These are phyloP conservation scores for Romanogobio albipinnatus DNA, from an alignment of 2,113 vertebrate genomes.

Conservation along the genomic window DNA sequence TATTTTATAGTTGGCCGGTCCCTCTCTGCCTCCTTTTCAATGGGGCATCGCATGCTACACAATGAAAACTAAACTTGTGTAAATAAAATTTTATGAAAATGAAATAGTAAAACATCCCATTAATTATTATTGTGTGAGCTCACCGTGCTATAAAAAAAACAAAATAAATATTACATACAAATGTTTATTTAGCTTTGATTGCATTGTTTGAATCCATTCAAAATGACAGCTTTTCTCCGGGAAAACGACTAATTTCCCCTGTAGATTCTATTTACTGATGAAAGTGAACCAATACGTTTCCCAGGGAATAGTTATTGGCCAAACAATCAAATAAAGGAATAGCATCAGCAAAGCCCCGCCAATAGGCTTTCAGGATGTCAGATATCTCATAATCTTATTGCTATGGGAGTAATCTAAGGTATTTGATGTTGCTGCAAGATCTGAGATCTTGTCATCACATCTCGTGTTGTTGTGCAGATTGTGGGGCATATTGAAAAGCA, in stretches of 20 bases:
- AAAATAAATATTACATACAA: background rate
- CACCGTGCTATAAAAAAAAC: background rate
- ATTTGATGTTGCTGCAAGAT: slow-evolving; percentile 30
- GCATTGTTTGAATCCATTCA: background rate
- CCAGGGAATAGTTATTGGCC: slow-evolving; percentile 38
- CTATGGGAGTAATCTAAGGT: slow-evolving; percentile 40
- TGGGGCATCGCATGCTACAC: background rate
- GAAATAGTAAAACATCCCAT: background rate
- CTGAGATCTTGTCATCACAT: background rate
- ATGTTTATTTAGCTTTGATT: background rate
- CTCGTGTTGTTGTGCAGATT: background rate
- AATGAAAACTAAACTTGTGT: background rate
- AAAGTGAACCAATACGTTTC: slow-evolving; percentile 39
- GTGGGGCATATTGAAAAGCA: background rate
- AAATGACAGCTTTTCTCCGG: slow-evolving; percentile 18
- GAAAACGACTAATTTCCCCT: slow-evolving; percentile 35
- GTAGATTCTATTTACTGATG: slow-evolving; percentile 47
- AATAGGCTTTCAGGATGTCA: slow-evolving; percentile 28
- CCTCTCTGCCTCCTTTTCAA: background rate
- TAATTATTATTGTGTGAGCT: background rate
- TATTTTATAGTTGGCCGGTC: background rate
- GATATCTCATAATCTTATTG: slow-evolving; percentile 31
- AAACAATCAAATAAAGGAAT: slow-evolving; percentile 54
- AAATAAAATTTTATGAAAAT: background rate
- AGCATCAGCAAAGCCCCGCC: slow-evolving; percentile 45